Percentiles rank a stretch among this genome's conserved stretches.
phyloP scores from a whole-genome alignment of 2,797 vertebrate species.

The Chromis chromis region DNA sequence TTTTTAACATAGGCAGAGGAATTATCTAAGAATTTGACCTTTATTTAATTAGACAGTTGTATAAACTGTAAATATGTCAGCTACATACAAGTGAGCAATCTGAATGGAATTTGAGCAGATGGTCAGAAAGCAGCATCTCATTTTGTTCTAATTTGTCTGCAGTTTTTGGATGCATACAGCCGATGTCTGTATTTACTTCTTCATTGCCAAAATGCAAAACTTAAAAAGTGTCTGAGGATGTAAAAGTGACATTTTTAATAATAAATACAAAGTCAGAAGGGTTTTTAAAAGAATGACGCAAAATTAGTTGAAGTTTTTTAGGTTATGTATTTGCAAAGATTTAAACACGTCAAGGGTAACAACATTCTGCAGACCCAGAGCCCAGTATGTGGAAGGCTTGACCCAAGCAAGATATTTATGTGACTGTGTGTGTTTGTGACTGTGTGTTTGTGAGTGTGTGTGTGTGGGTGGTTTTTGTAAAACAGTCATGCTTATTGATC shows the following conservation, averaged over 20 bases:
- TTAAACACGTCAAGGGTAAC: neutral
- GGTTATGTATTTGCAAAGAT: constrained; percentile 5
- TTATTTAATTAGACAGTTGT: neutral
- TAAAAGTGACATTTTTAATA: neutral
- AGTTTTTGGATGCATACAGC: neutral
- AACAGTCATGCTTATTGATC: constrained; percentile 55
- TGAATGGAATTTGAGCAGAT: constrained; percentile 20
- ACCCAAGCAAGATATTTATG: constrained; percentile 21
- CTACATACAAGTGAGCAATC: neutral
- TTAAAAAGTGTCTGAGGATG: neutral
- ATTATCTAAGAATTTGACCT: neutral
- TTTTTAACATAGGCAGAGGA: neutral
- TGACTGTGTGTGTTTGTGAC: constrained; percentile 22
- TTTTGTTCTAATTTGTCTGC: constrained; percentile 11
- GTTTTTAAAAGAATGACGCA: neutral
- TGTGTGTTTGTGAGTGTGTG: neutral
- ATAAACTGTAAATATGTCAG: neutral
- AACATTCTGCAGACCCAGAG: constrained; percentile 21
- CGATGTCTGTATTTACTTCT: constrained; percentile 8
- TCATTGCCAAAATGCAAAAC: neutral
- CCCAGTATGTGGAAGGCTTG: constrained; percentile 20
- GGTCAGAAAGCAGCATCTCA: neutral
- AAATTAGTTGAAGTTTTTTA: neutral
- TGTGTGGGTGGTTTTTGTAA: constrained; percentile 45
- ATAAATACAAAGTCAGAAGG: neutral